These are phyloP conservation scores for Pachyrhynchus sulphureomaculatus DNA, from an alignment of 1,140 invertebrate genomes.

Conservation along the genomic window DNA sequence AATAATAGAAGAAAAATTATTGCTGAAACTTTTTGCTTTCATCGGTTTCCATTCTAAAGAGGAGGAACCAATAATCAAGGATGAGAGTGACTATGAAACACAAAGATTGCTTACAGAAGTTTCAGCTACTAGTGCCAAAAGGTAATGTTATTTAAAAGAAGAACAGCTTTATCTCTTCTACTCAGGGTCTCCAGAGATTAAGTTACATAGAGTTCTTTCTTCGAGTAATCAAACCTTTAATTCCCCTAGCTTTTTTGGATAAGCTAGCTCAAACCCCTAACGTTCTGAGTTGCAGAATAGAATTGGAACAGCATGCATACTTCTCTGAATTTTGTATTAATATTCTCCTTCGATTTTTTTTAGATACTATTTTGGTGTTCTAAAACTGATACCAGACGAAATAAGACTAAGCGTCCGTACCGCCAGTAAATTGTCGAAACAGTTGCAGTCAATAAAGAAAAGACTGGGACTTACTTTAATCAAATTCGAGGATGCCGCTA, in stretches of 20 bases:
- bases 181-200: too few relatives aligned
- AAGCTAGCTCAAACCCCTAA: too few relatives aligned
- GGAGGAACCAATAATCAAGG: slow-evolving; percentile 54
- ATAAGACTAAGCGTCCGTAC: slow-evolving; percentile 86
- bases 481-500: slow-evolving; percentile 94
- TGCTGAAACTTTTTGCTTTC: slow-evolving; percentile 74
- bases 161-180: too few relatives aligned
- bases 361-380: slow-evolving; percentile 85
- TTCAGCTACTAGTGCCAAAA: slow-evolving; percentile 74
- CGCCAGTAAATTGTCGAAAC: slow-evolving; percentile 72
- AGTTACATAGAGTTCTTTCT: too few relatives aligned
- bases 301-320: too few relatives aligned
- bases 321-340: too few relatives aligned
- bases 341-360: neutral
- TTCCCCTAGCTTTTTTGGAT: too few relatives aligned
- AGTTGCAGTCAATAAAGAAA: slow-evolving; percentile 80
- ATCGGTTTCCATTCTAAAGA: slow-evolving; percentile 66
- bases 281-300: too few relatives aligned
- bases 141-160: slow-evolving; percentile 57
- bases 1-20: slow-evolving; percentile 82
- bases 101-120: slow-evolving; percentile 77
- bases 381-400: slow-evolving; percentile 76
- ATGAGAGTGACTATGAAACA: slow-evolving; percentile 76
- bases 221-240: too few relatives aligned
- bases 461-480: slow-evolving; percentile 86